Evolutionary conservation across 2,113 vertebrate genomes (phyloP), one percentile per base, ranked within the genome.

Genomic region (Oncorhynchus gorbuscha): DNA sequence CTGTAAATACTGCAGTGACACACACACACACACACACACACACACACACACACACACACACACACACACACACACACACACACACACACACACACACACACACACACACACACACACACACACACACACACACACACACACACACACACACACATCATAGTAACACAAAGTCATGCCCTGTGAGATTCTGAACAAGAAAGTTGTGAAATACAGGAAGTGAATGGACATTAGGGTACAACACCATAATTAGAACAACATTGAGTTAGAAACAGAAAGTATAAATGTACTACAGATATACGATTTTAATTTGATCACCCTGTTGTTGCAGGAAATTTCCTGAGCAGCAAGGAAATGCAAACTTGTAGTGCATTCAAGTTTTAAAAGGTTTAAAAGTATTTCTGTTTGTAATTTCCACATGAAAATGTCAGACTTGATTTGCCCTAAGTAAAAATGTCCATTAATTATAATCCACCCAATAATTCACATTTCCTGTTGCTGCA

Each of bases 191-290:
- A 45, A 69, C 30, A 39, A 28, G 18, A 11, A 39, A 35, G 32
- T 45, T 39, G 30, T 20, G 30, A 67, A 67, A 20, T 35, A 39
- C 67, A 69, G 32, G 30, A 39, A 70, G 69, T 49, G 39, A 64
- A 70, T 13, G 45, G 69, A 51, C 24, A 4, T 22, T 26, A n/a
- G 32, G 4, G 26, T 24, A 24, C 39, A 24, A 70, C 39, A 70
- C 5, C 6, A 70, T 49, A 45, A 48, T 49, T 70, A 48, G 59
- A 62, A 62, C 59, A n/a, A 9, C 59, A 22, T 4, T 62, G 59
- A 55, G 18, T 55, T 62, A 88, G 80, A 49, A 79, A 48, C 59
- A 80, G 76, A 87, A 88, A 88, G 88, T 84, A 88, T 87, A 84
- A 18, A 24, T 39, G 49, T 78, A 85, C 76, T 79, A 45, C 39